These are phyloP conservation scores for Nomada fabriciana DNA, from an alignment of 2,888 invertebrate species.

Conservation along the genomic window DNA sequence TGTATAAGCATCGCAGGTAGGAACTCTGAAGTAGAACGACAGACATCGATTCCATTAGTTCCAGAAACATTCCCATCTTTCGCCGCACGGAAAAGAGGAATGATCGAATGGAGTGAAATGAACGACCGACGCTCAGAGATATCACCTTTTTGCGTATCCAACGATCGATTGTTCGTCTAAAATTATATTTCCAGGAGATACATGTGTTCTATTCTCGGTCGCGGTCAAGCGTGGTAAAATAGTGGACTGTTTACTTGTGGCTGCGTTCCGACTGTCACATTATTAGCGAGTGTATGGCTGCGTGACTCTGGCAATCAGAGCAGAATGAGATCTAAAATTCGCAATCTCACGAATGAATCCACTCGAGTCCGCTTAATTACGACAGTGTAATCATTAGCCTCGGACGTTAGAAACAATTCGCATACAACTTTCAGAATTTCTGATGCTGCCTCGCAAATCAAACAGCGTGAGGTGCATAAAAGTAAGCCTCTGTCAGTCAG, in stretches of 20 bases:
- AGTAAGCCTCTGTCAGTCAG: not conserved
- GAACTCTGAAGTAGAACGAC: not conserved
- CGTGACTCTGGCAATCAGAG: constrained; percentile 72
- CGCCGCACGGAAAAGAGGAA: not conserved
- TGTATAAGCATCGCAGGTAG: constrained; percentile 10
- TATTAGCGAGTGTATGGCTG: constrained; percentile 64
- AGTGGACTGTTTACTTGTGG: constrained; percentile 49
- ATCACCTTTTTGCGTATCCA: not conserved
- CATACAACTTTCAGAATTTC: constrained; percentile 14
- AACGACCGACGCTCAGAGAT: not conserved
- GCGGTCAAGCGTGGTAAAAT: constrained; percentile 54
- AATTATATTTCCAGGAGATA: constrained; percentile 40
- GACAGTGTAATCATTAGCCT: constrained; percentile 23
- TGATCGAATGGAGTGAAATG: not conserved
- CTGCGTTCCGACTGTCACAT: constrained; percentile 56
- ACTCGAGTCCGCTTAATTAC: constrained; percentile 45
- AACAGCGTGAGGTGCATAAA: not conserved
- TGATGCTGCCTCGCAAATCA: not conserved
- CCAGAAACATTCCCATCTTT: not conserved
- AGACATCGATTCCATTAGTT: not conserved
- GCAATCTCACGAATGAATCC: constrained; percentile 52
- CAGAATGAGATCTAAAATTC: constrained; percentile 62
- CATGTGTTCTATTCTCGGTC: constrained; percentile 36
- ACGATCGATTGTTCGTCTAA: constrained; percentile 8
- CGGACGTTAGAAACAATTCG: constrained; percentile 4